Evolutionary conservation across 2,797 vertebrate species (phyloP).

Genomic region (Myotis myotis): DNA sequence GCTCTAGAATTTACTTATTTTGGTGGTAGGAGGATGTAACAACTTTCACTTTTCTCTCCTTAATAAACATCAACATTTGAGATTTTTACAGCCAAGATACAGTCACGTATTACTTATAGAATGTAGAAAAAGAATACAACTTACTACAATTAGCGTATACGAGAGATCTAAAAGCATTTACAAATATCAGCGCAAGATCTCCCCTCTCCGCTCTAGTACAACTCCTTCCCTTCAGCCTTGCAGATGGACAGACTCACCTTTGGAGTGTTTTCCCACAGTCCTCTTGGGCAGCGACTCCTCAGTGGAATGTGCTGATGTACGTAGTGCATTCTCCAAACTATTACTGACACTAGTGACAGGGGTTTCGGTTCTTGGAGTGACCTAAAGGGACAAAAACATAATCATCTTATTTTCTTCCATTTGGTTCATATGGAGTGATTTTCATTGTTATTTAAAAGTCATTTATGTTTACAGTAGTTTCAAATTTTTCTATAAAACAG

Average conservation of each 20-base stretch:
- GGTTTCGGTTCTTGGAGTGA: conserved; percentile 84
- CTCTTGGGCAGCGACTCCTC: conserved; percentile 87
- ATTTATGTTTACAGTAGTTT: not conserved
- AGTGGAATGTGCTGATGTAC: conserved; percentile 85
- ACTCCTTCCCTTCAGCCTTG: not conserved
- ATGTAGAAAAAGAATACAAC: not conserved
- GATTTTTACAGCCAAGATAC: not conserved
- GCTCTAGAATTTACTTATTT: not conserved
- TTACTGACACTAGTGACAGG: conserved; percentile 82
- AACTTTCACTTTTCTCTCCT: not conserved
- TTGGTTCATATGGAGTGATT: not conserved
- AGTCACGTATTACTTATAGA: rapidly evolving
- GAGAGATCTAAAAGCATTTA: not conserved
- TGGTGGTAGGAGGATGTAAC: no score
- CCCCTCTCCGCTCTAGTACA: rapidly evolving
- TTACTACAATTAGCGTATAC: rapidly evolving
- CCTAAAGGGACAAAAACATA: conserved; percentile 81
- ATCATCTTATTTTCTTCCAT: conserved; percentile 45
- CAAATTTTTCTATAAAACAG: not conserved
- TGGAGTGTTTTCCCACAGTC: conserved; percentile 87
- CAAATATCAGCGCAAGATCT: rapidly evolving
- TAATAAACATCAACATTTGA: not conserved
- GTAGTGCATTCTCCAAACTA: conserved; percentile 87
- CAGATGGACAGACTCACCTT: conserved; percentile 84
- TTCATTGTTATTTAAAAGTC: not conserved